These are phyloP conservation scores for Diploptera punctata DNA, from an alignment of 2,888 invertebrate genomes.

Conservation along the genomic window DNA sequence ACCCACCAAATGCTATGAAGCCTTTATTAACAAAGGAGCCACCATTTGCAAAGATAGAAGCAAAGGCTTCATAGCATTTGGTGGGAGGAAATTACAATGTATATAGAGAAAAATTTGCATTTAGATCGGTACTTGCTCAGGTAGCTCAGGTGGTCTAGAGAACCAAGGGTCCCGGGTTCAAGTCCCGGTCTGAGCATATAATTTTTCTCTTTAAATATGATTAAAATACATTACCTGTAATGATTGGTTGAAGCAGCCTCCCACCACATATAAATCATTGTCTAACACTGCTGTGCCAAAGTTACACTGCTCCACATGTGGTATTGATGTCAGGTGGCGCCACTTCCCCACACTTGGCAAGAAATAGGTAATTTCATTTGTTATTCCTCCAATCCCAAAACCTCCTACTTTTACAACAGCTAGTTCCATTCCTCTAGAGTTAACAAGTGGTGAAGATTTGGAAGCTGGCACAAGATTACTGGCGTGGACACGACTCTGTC, in stretches of 20 bases:
- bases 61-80: too few relatives aligned
- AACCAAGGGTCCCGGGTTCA: too few relatives aligned
- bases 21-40: too few relatives aligned
- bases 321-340: conserved; percentile 70
- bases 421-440: conserved; percentile 71
- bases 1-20: too few relatives aligned
- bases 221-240: conserved; percentile 63
- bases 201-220: too few relatives aligned
- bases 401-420: conserved; percentile 73
- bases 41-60: too few relatives aligned
- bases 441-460: conserved; percentile 56
- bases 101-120: too few relatives aligned
- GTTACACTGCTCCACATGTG: conserved; percentile 76
- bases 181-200: too few relatives aligned
- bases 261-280: conserved; percentile 72
- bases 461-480: conserved; percentile 35
- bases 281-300: conserved; percentile 72
- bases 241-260: conserved; percentile 74
- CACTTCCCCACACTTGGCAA: conserved; percentile 64
- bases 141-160: too few relatives aligned
- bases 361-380: conserved; percentile 72
- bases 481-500: conserved; percentile 45
- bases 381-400: conserved; percentile 69
- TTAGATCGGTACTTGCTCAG: too few relatives aligned
- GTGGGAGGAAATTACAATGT: too few relatives aligned